phyloP scores from a whole-genome alignment of 2,888 invertebrate genomes.

The Luperina nickerlii region DNA sequence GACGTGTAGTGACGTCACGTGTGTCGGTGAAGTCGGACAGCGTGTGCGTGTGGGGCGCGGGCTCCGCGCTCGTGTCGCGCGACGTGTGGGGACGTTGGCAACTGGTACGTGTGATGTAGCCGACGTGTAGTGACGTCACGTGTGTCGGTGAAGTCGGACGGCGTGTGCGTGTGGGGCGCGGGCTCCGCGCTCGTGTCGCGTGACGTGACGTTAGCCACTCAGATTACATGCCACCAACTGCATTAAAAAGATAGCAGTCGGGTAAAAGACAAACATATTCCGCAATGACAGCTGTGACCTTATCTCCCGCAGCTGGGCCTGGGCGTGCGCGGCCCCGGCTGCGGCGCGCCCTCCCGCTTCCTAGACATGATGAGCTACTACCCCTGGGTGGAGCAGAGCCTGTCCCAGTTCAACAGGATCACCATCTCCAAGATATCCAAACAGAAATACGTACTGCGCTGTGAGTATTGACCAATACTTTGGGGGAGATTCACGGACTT shows the following conservation, averaged over 20 bases:
- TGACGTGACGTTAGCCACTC: constrained; percentile 64
- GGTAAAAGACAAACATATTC: background rate
- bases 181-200: constrained; percentile 77
- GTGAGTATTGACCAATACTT: constrained; percentile 67
- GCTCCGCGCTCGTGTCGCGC: constrained; percentile 75
- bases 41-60: constrained; percentile 84
- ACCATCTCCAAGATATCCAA: constrained; percentile 78
- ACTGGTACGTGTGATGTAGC: too few relatives aligned
- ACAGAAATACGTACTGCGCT: constrained; percentile 78
- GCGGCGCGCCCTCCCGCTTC: constrained; percentile 81
- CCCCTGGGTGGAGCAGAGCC: constrained; percentile 77
- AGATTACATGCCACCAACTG: background rate
- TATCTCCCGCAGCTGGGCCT: constrained; percentile 75
- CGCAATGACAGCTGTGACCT: background rate
- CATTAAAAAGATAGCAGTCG: background rate
- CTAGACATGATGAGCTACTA: constrained; percentile 83
- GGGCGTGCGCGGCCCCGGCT: constrained; percentile 82
- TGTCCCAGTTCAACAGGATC: constrained; percentile 75
- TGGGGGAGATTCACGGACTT: background rate
- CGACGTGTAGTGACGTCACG: too few relatives aligned
- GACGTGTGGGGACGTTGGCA: constrained; percentile 85
- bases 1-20: too few relatives aligned
- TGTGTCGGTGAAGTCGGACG: too few relatives aligned
- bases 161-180: constrained; percentile 84
- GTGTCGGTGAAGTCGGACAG: too few relatives aligned